Evolutionary conservation across 2,888 invertebrate species (phyloP).

Genomic region (Lasioglossum zephyrum): DNA sequence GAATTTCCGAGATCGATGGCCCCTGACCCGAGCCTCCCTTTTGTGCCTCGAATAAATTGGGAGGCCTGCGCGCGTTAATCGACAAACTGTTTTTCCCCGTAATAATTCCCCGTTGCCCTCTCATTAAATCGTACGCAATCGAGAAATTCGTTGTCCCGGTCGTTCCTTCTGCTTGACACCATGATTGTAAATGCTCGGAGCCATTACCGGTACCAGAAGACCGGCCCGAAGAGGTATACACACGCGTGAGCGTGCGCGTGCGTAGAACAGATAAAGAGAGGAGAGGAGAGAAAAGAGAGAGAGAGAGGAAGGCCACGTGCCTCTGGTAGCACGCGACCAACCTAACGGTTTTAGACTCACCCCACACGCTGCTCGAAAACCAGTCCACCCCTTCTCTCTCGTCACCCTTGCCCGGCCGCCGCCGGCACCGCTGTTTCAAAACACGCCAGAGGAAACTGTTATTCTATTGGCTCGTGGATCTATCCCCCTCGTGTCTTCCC

Average conservation of each 20-base stretch:
- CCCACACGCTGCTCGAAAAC: conserved; percentile 78
- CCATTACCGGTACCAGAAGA: conserved; percentile 18
- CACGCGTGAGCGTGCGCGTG: conserved; percentile 64
- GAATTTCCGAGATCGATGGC: conserved; percentile 60
- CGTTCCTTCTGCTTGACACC: neutral
- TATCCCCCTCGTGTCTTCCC: conserved; percentile 70
- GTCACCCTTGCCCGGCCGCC: conserved; percentile 77
- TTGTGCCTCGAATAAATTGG: conserved; percentile 39
- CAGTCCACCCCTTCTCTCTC: conserved; percentile 81
- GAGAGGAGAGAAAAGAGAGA: conserved; percentile 34
- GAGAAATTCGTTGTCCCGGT: neutral
- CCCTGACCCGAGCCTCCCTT: neutral
- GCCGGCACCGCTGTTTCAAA: conserved; percentile 72
- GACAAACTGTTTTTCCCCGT: conserved; percentile 26
- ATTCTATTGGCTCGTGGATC: conserved; percentile 80
- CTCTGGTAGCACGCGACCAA: conserved; percentile 82
- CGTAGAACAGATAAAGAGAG: conserved; percentile 54
- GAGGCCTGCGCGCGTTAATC: conserved; percentile 25
- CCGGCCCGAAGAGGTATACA: conserved; percentile 18
- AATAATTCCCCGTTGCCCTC: neutral
- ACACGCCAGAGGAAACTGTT: conserved; percentile 80
- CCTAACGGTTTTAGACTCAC: conserved; percentile 83
- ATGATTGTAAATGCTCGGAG: neutral
- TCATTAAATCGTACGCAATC: neutral
- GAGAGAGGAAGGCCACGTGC: conserved; percentile 80